Conservation (phyloP, 2,113 vertebrate genomes). For the Laticauda laticaudata region DNA sequence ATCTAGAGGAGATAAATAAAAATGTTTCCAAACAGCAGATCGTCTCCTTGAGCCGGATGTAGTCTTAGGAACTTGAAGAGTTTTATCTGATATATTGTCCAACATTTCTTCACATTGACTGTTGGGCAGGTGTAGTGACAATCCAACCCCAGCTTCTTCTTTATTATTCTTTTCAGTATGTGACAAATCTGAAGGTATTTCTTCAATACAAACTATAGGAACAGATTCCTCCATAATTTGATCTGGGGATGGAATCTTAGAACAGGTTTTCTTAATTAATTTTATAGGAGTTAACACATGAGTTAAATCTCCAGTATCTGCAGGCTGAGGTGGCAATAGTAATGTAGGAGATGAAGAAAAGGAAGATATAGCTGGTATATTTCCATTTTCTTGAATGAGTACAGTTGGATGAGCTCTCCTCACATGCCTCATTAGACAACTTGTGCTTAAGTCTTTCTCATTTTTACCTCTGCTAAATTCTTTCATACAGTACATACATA, state of each 20-base stretch:
- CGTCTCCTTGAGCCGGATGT: constrained; percentile 84
- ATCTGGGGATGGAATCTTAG: constrained; percentile 81
- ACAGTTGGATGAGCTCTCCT: constrained; percentile 91
- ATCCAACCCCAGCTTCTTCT: constrained; percentile 67
- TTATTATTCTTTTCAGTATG: constrained; percentile 73
- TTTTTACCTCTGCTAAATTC: constrained; percentile 97
- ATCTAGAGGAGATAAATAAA: constrained; percentile 91
- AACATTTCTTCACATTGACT: constrained; percentile 76
- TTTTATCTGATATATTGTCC: constrained; percentile 75
- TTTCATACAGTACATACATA: constrained; percentile 99
- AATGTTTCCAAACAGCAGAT: constrained; percentile 97
- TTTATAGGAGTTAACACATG: constrained; percentile 76
- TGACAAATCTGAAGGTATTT: constrained; percentile 77
- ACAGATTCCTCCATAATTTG: constrained; percentile 74
- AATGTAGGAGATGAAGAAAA: constrained; percentile 59
- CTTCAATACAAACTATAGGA: constrained; percentile 75
- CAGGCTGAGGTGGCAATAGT: constrained; percentile 68
- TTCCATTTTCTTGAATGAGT: constrained; percentile 79
- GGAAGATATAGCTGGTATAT: constrained; percentile 63
- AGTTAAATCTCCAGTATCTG: constrained; percentile 63
- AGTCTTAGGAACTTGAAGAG: constrained; percentile 78
- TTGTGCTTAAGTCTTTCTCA: constrained; percentile 96
- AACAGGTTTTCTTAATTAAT: constrained; percentile 78
- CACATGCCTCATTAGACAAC: constrained; percentile 96
- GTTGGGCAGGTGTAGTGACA: constrained; percentile 71